Evolutionary conservation across 2,113 vertebrate genomes (phyloP), one percentile per base, ranked within the genome.

Genomic region (Calidris pugnax): DNA sequence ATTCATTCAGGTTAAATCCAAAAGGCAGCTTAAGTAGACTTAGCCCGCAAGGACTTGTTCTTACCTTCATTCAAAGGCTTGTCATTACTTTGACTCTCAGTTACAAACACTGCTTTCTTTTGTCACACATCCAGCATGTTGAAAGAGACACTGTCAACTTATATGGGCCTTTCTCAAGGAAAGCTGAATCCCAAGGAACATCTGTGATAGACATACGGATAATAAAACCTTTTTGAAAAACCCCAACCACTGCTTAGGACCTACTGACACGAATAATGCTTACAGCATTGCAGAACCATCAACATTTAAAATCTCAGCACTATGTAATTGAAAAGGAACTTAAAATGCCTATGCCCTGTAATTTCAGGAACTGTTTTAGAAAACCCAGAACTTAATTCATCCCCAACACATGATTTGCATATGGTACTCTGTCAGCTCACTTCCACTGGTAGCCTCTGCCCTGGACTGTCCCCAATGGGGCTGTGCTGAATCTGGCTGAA

Each of bases 1-100:
- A 57, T 92, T 62, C 39, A 83, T 67, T 94, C 73, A 47, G 81
- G 45, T 95, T 93, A 97, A 96, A 97, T 90, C 84, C 89, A 89
- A 95, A 93, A 97, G 90, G 86, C 72, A 88, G 73, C 85, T 95
- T 75, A 82, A 87, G 82, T 26, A 96, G 75, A 72, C 85, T 95
- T 96, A 71, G 24, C 62, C 59, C 18, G 9, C 63, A 86, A 94
- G 67, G 66, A 81, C 85, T 85, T 24, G 30, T 90, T 78, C 82
- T 95, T 89, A 78, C 94, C 75, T 94, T 94, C 69, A 33, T 77
- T 90, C 57, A 93, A 94, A 87, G 62, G 51, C 21, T 88, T 87
- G 67, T 82, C 75, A 57, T 68, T 92, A 72, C 60, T 91, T 96
- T 95, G 89, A 90, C 71, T 95, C 66, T 91, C 74, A 60, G 53